Conservation (phyloP, 2,113 vertebrate genomes). For the Panthera tigris region DNA sequence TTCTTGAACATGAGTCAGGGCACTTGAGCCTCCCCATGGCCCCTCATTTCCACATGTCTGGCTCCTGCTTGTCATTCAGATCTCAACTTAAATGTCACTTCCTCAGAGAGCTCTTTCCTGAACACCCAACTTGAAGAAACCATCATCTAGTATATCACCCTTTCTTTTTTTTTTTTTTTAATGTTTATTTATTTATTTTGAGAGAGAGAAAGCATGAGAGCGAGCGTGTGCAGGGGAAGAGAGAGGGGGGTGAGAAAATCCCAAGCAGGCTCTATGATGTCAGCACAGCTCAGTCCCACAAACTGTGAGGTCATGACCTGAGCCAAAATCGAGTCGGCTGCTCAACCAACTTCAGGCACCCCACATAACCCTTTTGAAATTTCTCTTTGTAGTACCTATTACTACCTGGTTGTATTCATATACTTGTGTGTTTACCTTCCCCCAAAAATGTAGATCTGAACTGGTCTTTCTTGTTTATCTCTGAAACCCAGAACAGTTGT, state of each 20-base stretch:
- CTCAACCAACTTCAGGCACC: too few species aligned
- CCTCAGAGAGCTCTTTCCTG: background rate
- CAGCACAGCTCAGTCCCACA: too few species aligned
- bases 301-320: too few species aligned
- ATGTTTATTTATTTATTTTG: too few species aligned
- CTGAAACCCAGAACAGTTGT: background rate
- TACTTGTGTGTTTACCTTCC: background rate
- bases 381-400: background rate
- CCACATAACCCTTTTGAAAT: background rate
- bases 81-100: conserved; percentile 8
- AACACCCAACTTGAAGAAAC: background rate
- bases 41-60: background rate
- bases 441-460: background rate
- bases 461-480: background rate
- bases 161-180: background rate
- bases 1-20: background rate
- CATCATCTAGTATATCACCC: background rate
- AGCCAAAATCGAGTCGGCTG: too few species aligned
- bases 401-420: background rate
- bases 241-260: too few species aligned
- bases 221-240: too few species aligned
- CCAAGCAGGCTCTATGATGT: too few species aligned
- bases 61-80: background rate
- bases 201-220: too few species aligned
- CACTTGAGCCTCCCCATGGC: background rate